A percentile compares a stretch with the other conserved stretches of the same genome.
Evolutionary conservation across 2,113 vertebrate species (phyloP).

Genomic region (Eurypyga helias): DNA sequence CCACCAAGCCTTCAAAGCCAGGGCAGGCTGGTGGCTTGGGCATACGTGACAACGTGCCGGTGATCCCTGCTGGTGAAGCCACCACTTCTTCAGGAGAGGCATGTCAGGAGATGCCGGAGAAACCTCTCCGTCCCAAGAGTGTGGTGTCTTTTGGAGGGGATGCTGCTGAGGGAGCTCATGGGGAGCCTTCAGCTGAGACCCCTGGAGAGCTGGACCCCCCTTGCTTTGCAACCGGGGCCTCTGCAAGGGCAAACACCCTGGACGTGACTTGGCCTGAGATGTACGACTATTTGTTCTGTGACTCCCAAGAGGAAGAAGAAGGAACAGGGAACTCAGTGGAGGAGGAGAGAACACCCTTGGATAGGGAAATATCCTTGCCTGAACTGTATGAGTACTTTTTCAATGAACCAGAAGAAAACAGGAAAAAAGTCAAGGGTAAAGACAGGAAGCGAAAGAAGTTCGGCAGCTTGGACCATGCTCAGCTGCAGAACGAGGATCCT

Average conservation of each 20-base stretch:
- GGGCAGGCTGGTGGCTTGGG: background rate
- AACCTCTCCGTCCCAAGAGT: background rate
- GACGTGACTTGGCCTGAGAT: conserved; percentile 83
- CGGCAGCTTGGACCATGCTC: background rate
- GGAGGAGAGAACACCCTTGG: background rate
- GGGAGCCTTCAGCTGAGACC: background rate
- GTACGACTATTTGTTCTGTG: conserved; percentile 89
- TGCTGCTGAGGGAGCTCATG: background rate
- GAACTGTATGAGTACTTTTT: conserved; percentile 92
- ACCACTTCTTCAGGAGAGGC: accelerated
- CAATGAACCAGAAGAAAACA: conserved; percentile 57
- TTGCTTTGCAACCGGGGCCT: accelerated
- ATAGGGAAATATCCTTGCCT: conserved; percentile 74
- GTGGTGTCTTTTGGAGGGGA: accelerated
- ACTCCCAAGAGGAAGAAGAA: conserved; percentile 44
- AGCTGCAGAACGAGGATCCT: background rate
- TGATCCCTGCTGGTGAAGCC: background rate
- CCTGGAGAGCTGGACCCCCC: background rate
- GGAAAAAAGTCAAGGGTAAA: conserved; percentile 48
- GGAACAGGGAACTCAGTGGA: background rate
- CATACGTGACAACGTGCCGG: background rate
- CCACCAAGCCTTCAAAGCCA: background rate
- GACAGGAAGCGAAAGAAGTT: conserved; percentile 53
- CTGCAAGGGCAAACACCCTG: background rate
- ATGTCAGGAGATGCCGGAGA: background rate